Evolutionary conservation across 2,113 vertebrate genomes (phyloP).

Genomic region (Mugil cephalus): DNA sequence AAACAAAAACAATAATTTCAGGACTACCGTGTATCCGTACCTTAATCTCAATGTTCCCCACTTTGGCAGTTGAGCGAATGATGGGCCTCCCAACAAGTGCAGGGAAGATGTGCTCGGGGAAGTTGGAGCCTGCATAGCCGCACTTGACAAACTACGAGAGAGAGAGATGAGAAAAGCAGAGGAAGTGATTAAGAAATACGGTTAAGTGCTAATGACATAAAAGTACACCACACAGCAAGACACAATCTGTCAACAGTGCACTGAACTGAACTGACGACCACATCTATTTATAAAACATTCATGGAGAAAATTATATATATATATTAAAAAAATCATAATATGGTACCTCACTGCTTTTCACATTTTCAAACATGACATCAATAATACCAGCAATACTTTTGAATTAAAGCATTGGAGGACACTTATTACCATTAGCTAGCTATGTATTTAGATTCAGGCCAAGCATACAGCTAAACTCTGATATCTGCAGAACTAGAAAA

Average conservation of each 20-base stretch:
- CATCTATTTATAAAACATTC: too few relatives aligned
- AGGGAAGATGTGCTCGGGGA: constrained; percentile 99
- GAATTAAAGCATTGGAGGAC: too few relatives aligned
- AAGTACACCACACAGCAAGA: not conserved
- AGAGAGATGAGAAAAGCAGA: constrained; percentile 1
- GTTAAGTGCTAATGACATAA: not conserved
- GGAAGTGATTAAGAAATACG: constrained; percentile 35
- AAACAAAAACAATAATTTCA: not conserved
- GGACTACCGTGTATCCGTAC: constrained; percentile 79
- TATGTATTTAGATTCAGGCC: too few relatives aligned
- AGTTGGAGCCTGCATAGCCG: constrained; percentile 98
- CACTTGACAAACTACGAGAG: constrained; percentile 95
- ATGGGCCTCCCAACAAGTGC: constrained; percentile 98
- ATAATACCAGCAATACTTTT: too few relatives aligned
- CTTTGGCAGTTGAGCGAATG: constrained; percentile 99
- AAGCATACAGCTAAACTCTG: too few relatives aligned
- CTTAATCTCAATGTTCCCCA: constrained; percentile 99
- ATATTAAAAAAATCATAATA: too few relatives aligned
- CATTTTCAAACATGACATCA: too few relatives aligned
- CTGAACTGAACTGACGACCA: too few relatives aligned
- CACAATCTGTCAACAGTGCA: too few relatives aligned
- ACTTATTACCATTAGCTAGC: too few relatives aligned
- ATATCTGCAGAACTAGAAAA: not conserved
- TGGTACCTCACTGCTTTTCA: too few relatives aligned
- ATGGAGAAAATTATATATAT: too few relatives aligned